Percentiles rank a stretch among this genome's conserved stretches.
Evolutionary conservation across 2,797 vertebrate species (phyloP).

Genomic region (Chloroceryle inda): DNA sequence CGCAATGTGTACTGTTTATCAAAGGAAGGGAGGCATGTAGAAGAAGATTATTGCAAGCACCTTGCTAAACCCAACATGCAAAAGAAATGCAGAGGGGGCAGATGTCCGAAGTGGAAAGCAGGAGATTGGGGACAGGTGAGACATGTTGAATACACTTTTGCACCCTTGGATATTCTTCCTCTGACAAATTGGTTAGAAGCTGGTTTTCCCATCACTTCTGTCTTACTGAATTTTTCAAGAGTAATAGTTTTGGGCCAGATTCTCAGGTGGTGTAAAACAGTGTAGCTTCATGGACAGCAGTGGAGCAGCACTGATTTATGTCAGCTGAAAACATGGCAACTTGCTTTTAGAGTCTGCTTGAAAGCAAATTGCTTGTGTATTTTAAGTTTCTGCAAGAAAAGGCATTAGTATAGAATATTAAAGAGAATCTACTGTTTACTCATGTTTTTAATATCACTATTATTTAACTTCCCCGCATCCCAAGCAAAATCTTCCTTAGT

Average conservation of each 20-base stretch:
- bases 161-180: background rate
- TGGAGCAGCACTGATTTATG: background rate
- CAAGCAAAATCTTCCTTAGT: background rate
- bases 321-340: background rate
- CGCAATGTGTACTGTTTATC: slow-evolving; percentile 91
- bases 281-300: background rate
- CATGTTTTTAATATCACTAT: background rate
- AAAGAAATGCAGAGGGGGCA: slow-evolving; percentile 90
- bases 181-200: background rate
- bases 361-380: background rate
- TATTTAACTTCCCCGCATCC: background rate
- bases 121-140: slow-evolving; percentile 94
- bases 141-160: slow-evolving; percentile 20
- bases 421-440: background rate
- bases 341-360: background rate
- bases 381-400: background rate
- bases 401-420: background rate
- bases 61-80: slow-evolving; percentile 88
- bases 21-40: slow-evolving; percentile 86
- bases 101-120: slow-evolving; percentile 95
- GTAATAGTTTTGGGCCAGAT: background rate
- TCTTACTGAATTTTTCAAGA: background rate
- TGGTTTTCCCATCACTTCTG: background rate
- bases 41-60: slow-evolving; percentile 90
- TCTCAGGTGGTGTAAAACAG: background rate